phyloP scores from a whole-genome alignment of 1,140 invertebrate species.

The Trichoplusia ni region DNA sequence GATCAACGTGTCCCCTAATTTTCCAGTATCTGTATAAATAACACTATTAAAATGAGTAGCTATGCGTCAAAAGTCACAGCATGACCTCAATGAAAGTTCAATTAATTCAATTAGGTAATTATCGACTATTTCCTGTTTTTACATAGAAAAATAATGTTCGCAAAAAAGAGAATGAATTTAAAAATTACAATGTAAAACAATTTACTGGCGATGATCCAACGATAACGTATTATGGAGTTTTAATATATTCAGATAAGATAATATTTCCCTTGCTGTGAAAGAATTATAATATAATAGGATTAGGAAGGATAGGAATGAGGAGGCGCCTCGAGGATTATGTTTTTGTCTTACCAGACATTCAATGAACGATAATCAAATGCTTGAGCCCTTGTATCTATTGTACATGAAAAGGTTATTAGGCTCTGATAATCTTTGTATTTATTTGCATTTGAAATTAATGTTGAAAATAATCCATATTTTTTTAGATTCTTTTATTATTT shows the following conservation, averaged over 20 bases:
- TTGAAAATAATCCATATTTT: no score
- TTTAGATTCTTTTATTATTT: not conserved
- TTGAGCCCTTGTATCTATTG: constrained; percentile 4
- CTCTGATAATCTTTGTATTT: no score
- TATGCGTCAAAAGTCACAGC: no score
- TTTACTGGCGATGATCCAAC: constrained; percentile 2
- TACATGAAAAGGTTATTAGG: not conserved
- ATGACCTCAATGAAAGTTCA: not conserved
- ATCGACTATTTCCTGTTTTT: not conserved
- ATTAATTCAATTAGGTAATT: constrained; percentile 20
- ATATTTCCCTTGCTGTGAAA: constrained; percentile 17
- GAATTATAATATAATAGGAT: constrained; percentile 36
- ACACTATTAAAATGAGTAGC: no score
- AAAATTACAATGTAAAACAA: constrained; percentile 16
- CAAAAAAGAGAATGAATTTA: not conserved
- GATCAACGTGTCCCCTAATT: no score
- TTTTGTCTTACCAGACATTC: constrained; percentile 2
- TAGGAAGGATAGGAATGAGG: constrained; percentile 2
- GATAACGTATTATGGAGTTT: constrained; percentile 14
- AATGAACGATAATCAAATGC: constrained; percentile 8
- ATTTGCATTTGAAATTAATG: no score
- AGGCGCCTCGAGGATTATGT: constrained; percentile 32
- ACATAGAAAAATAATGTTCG: not conserved
- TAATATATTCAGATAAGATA: constrained; percentile 18
- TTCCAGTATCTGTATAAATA: no score